A percentile compares a stretch with the other conserved stretches of the same genome.
Conservation (phyloP, 2,797 vertebrate species). For the Gila robusta region DNA sequence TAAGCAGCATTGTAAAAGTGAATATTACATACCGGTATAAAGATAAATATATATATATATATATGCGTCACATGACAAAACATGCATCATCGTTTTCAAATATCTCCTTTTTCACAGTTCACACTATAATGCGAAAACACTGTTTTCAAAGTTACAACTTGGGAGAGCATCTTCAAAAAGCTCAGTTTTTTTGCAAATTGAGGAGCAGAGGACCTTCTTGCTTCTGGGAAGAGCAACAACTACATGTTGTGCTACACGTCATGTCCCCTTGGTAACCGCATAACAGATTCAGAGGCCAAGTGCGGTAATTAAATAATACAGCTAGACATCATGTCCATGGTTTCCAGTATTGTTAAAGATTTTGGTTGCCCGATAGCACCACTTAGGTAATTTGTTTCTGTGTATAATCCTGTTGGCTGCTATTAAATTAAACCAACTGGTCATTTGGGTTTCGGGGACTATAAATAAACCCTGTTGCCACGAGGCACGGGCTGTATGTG, state of each 20-base stretch:
- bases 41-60: background rate
- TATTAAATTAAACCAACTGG: constrained; percentile 87
- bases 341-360: constrained; percentile 87
- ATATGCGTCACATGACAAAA: background rate
- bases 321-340: constrained; percentile 83
- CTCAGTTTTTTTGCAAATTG: background rate
- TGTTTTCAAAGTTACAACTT: background rate
- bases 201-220: constrained; percentile 11
- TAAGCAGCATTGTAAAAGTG: background rate
- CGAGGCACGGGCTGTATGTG: constrained; percentile 74
- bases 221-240: constrained; percentile 61
- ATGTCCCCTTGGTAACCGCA: constrained; percentile 70
- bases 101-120: background rate
- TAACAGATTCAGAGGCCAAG: constrained; percentile 80
- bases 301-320: constrained; percentile 81
- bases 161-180: background rate
- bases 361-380: constrained; percentile 79
- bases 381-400: constrained; percentile 88
- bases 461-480: constrained; percentile 84
- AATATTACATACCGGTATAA: background rate
- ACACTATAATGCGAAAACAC: background rate
- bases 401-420: constrained; percentile 85
- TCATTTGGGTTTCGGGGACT: constrained; percentile 81
- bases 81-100: background rate
- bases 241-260: constrained; percentile 75